Conservation (phyloP, 1,140 invertebrate genomes). For the Bombus difficillimus region DNA sequence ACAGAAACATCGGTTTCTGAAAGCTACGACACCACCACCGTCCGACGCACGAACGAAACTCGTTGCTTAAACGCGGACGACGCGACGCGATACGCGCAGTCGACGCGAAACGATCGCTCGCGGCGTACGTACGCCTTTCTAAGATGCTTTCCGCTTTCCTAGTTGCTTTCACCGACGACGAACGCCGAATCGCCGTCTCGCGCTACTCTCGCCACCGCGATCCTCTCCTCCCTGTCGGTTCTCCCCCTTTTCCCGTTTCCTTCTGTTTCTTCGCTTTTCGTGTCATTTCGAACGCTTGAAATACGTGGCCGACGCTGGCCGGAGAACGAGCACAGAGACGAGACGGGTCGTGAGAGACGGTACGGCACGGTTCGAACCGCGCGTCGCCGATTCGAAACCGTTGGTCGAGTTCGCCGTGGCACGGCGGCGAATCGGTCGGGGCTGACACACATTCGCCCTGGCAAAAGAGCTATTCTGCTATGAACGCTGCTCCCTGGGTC, state of each 20-base stretch:
- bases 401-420: conserved; percentile 3
- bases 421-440: conserved; percentile 41
- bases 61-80: no score
- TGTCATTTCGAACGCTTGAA: no score
- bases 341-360: neutral
- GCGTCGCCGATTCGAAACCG: conserved; percentile 33
- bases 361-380: neutral
- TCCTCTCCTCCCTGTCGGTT: neutral
- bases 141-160: conserved; percentile 6
- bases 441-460: conserved; percentile 67
- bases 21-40: no score
- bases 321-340: neutral
- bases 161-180: conserved; percentile 52
- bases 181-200: neutral
- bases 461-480: conserved; percentile 69
- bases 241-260: neutral
- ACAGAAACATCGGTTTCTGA: no score
- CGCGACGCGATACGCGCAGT: no score
- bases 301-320: no score
- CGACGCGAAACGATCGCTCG: no score
- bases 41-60: no score
- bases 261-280: neutral
- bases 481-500: conserved; percentile 51
- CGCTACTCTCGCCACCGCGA: neutral
- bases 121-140: conserved; percentile 1